A percentile compares a stretch with the other conserved stretches of the same genome.
These are phyloP conservation scores for Drosophila tripunctata DNA, from an alignment of 2,888 invertebrate species.

Conservation along the genomic window DNA sequence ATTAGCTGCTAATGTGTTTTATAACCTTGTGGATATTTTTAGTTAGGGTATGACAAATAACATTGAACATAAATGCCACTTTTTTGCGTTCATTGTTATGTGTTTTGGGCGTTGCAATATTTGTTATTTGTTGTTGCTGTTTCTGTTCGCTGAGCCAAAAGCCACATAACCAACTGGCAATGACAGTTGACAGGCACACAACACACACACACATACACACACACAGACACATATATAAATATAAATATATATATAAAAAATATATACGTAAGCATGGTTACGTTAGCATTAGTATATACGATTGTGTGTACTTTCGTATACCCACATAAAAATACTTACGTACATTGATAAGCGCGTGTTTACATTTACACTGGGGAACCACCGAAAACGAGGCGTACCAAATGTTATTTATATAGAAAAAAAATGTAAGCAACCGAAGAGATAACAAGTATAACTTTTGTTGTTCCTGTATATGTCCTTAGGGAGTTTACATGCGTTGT, in stretches of 20 bases:
- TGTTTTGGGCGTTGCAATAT: slow-evolving; percentile 38
- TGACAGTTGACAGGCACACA: slow-evolving; percentile 73
- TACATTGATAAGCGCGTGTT: slow-evolving; percentile 70
- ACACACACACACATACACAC: slow-evolving; percentile 33
- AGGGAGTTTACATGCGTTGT: slow-evolving; percentile 38
- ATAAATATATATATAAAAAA: background rate
- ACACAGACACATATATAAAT: slow-evolving; percentile 18
- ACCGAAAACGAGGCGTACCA: slow-evolving; percentile 50
- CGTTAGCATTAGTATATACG: slow-evolving; percentile 21
- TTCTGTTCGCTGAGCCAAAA: slow-evolving; percentile 58
- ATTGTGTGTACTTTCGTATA: slow-evolving; percentile 1
- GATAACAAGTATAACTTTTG: slow-evolving; percentile 68
- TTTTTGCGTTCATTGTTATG: slow-evolving; percentile 65
- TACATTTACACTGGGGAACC: slow-evolving; percentile 73
- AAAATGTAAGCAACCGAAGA: slow-evolving; percentile 38
- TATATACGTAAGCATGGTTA: background rate
- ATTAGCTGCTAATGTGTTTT: background rate
- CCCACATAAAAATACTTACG: slow-evolving; percentile 11
- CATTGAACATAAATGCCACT: slow-evolving; percentile 65
- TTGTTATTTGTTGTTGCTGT: slow-evolving; percentile 32
- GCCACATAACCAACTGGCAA: slow-evolving; percentile 76
- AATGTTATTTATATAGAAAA: slow-evolving; percentile 47
- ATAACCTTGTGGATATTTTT: background rate
- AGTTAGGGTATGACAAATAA: slow-evolving; percentile 53
- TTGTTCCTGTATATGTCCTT: slow-evolving; percentile 47